Evolutionary conservation across 2,888 invertebrate species (phyloP), one percentile per base, ranked within the genome.

Genomic region (Drosophila imparisetae): DNA sequence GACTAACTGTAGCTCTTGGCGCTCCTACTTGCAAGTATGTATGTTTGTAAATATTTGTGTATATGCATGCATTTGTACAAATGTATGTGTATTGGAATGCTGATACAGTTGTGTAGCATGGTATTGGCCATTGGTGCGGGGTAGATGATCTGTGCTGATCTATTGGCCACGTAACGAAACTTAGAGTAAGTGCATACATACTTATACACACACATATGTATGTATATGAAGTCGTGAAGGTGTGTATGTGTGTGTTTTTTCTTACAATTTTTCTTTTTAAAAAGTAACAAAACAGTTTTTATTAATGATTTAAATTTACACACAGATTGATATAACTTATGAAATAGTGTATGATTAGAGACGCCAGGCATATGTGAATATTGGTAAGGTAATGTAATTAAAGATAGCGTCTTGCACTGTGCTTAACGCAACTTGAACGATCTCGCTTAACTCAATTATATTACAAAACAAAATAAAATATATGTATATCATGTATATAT

Each of bases 201-300:
- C 30, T 10, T 30, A 10, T 32, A 4, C 30, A 32, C 30, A 32
- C 10, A 18, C 36, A 18, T 10, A 40, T 32, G 32, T 30, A 27
- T 18, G 4, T 32, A 4, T 4, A 24, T 29, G n/a, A 27, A 30
- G 29, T 4, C 6, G n/a, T 30, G 11, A n/a, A 1, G 11, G 29
- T 50, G 18, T 50, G 6, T 29, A n/a, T 18, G 18, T n/a, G 8
- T 18, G 27, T 38, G n/a, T 3, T 29, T 49, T 13, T 50, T 13
- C 27, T 5, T 54, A 24, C 11, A 30, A 2, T 2, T 30, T 42
- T 45, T n/a, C 8, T 15, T 27, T 74, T 13, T 30, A 70, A 40
- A 29, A 65, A 21, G 67, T 89, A 83, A 84, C 78, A 86, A 83
- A 86, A 80, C 84, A 83, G 66, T 49, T 65, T 77, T 86, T 81